These are phyloP conservation scores for Nowickia ferox DNA, from an alignment of 2,888 invertebrate species.

Conservation along the genomic window DNA sequence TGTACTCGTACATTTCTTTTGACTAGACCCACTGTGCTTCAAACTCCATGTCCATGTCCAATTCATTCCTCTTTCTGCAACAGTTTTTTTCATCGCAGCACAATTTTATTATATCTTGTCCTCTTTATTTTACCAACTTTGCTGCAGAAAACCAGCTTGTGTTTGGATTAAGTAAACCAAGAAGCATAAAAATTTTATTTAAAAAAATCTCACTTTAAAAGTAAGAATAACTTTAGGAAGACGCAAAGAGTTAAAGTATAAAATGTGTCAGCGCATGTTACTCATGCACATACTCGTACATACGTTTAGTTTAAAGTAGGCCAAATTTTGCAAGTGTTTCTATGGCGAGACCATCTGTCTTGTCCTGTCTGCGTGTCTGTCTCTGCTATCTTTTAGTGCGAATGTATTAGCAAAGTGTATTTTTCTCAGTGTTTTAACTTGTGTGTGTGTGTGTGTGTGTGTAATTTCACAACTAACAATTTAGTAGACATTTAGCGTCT, in stretches of 20 bases:
- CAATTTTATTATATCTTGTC: background rate
- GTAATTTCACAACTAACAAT: constrained; percentile 24
- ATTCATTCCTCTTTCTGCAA: background rate
- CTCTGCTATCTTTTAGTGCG: background rate
- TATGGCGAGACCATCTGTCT: background rate
- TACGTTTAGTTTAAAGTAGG: constrained; percentile 43
- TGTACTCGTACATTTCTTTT: background rate
- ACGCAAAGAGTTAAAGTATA: background rate
- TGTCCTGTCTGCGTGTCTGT: background rate
- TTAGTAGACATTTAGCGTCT: constrained; percentile 19
- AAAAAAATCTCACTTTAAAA: background rate
- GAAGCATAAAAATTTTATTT: background rate
- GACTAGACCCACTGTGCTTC: background rate
- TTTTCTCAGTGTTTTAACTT: background rate
- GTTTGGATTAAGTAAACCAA: background rate
- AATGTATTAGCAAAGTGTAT: background rate
- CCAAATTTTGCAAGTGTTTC: constrained; percentile 33
- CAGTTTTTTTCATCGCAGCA: background rate
- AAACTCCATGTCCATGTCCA: background rate
- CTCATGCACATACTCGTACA: too few relatives aligned
- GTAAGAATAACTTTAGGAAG: constrained; percentile 1
- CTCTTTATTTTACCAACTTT: background rate
- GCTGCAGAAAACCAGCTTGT: background rate
- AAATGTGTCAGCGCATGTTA: constrained; percentile 37
- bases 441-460: background rate